These are phyloP conservation scores for Plusia festucae DNA, from an alignment of 2,888 invertebrate species.

Conservation along the genomic window DNA sequence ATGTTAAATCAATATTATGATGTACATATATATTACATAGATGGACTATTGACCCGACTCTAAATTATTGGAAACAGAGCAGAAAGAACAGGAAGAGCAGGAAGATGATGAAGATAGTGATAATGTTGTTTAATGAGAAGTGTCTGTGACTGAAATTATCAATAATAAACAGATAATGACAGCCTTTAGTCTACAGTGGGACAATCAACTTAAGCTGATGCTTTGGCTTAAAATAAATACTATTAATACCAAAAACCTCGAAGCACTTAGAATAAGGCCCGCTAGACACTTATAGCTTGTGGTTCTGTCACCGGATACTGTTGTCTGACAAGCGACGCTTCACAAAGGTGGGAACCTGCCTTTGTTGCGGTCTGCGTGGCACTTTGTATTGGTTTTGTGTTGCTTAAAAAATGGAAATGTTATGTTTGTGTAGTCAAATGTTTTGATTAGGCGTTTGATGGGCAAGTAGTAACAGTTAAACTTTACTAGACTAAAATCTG, in stretches of 20 bases:
- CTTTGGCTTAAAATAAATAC: not conserved
- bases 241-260: not conserved
- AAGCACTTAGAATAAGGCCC: slow-evolving; percentile 23
- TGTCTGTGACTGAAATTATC: too few relatives aligned
- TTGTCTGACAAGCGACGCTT: slow-evolving; percentile 76
- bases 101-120: too few relatives aligned
- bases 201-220: too few relatives aligned
- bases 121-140: too few relatives aligned
- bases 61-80: not conserved
- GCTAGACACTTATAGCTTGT: slow-evolving; percentile 53
- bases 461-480: not conserved
- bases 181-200: not conserved
- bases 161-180: too few relatives aligned
- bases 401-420: slow-evolving; percentile 18
- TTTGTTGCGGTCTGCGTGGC: slow-evolving; percentile 76
- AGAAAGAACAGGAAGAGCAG: not conserved
- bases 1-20: slow-evolving; percentile 1
- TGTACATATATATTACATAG: too few relatives aligned
- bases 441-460: slow-evolving; percentile 16
- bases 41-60: not conserved
- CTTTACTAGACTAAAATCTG: too few relatives aligned
- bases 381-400: slow-evolving; percentile 65
- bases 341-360: slow-evolving; percentile 76
- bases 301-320: slow-evolving; percentile 81
- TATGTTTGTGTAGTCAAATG: slow-evolving; percentile 8